Evolutionary conservation across 2,888 invertebrate genomes (phyloP).

Genomic region (Frankliniella fusca): DNA sequence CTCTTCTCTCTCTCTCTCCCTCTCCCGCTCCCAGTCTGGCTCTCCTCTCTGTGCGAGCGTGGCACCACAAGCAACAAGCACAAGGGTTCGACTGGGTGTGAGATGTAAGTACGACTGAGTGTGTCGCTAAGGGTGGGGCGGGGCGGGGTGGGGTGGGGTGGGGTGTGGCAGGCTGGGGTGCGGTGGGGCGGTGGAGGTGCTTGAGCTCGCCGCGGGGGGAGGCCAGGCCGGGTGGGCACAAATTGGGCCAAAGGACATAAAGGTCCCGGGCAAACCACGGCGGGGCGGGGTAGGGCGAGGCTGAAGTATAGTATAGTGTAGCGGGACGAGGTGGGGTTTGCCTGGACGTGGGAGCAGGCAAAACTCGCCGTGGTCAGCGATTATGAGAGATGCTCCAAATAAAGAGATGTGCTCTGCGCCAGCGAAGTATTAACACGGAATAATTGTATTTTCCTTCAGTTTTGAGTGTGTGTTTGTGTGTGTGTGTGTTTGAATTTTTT

Average conservation of each 20-base stretch:
- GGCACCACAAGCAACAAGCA: not conserved
- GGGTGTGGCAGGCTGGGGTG: not conserved
- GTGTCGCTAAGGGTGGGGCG: not conserved
- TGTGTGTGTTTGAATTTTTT: too few relatives aligned
- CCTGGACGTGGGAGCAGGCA: too few relatives aligned
- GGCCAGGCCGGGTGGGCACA: not conserved
- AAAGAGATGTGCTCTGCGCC: too few relatives aligned
- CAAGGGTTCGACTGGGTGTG: not conserved
- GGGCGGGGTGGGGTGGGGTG: not conserved
- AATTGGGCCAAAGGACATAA: not conserved
- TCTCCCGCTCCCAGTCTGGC: not conserved
- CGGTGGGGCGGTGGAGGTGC: not conserved
- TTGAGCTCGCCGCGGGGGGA: not conserved
- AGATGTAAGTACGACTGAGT: not conserved
- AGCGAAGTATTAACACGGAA: too few relatives aligned
- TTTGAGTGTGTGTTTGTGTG: too few relatives aligned
- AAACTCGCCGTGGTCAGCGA: too few relatives aligned
- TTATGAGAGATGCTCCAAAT: too few relatives aligned
- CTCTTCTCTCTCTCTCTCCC: not conserved
- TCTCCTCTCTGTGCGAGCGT: not conserved
- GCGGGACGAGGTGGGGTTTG: too few relatives aligned
- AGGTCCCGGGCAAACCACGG: not conserved
- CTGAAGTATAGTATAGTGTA: not conserved
- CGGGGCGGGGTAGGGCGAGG: not conserved
- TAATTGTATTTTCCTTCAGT: too few relatives aligned